Evolutionary conservation across 2,797 vertebrate genomes (phyloP).

Genomic region (Anniella stebbinsi): DNA sequence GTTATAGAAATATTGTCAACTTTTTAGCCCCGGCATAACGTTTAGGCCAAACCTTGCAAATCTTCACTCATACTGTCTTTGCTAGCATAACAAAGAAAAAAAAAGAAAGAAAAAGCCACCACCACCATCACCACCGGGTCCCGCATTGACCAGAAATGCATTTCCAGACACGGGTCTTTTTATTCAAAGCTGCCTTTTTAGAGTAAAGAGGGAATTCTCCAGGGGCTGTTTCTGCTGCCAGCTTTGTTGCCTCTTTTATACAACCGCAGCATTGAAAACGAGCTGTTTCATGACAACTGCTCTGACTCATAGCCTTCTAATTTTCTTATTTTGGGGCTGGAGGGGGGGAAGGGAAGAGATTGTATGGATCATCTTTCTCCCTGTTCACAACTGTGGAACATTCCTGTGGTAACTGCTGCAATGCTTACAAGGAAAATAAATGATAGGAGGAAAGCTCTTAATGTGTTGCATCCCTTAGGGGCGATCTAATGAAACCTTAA

Average conservation of each 20-base stretch:
- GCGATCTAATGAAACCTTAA: slow-evolving; percentile 24
- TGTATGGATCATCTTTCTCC: slow-evolving; percentile 32
- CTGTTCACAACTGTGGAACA: slow-evolving; percentile 27
- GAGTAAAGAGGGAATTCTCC: slow-evolving; percentile 29
- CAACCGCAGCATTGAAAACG: slow-evolving; percentile 38
- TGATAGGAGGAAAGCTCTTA: slow-evolving; percentile 27
- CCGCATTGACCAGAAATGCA: slow-evolving; percentile 23
- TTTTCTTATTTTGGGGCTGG: background rate
- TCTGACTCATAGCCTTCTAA: slow-evolving; percentile 14
- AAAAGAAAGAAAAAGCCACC: background rate
- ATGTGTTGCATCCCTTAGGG: slow-evolving; percentile 26
- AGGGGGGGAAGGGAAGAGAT: background rate
- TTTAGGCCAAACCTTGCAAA: slow-evolving; percentile 29
- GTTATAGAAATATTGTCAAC: slow-evolving; percentile 43
- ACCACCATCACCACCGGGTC: background rate
- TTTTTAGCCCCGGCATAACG: slow-evolving; percentile 34
- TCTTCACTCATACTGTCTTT: slow-evolving; percentile 43
- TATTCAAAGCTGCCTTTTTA: slow-evolving; percentile 25
- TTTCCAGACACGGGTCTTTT: slow-evolving; percentile 34
- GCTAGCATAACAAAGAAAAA: slow-evolving; percentile 14
- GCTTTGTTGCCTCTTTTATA: slow-evolving; percentile 27
- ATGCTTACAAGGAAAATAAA: slow-evolving; percentile 27
- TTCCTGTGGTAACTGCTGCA: slow-evolving; percentile 37
- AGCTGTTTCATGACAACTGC: slow-evolving; percentile 43
- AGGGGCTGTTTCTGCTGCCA: background rate